These are phyloP conservation scores for Drosophila nigromelanica DNA, from an alignment of 1,140 invertebrate species.

Conservation along the genomic window DNA sequence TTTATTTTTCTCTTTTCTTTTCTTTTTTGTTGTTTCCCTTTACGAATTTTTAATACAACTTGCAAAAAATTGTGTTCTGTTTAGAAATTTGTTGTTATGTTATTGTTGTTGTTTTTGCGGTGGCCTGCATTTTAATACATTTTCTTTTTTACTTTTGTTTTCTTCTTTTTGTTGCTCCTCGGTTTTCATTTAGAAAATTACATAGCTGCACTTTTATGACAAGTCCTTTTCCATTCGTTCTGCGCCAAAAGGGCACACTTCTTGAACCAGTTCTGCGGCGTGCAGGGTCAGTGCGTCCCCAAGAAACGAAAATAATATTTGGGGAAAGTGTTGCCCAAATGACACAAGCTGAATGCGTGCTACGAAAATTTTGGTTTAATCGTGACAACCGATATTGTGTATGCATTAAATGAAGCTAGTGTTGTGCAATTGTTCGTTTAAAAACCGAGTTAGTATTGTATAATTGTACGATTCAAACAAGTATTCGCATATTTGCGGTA, in stretches of 20 bases:
- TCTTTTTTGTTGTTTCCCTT: constrained; percentile 16
- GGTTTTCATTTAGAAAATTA: constrained; percentile 71
- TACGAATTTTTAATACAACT: constrained; percentile 60
- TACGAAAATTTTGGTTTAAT: background rate
- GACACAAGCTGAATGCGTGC: constrained; percentile 1
- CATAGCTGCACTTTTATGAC: constrained; percentile 49
- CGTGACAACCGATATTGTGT: background rate
- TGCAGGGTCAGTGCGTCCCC: background rate
- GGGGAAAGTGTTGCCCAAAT: constrained; percentile 2
- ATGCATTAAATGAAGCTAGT: too few species aligned
- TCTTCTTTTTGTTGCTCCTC: constrained; percentile 6
- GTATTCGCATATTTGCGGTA: too few species aligned
- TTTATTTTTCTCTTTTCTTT: constrained; percentile 12
- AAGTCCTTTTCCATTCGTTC: constrained; percentile 28
- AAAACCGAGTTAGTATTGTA: too few species aligned
- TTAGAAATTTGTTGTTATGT: constrained; percentile 37
- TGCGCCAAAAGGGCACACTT: constrained; percentile 30
- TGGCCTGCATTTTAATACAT: constrained; percentile 48
- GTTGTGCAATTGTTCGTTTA: too few species aligned
- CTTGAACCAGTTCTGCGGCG: constrained; percentile 10
- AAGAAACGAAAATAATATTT: background rate
- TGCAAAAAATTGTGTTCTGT: constrained; percentile 57
- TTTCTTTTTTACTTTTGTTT: constrained; percentile 3
- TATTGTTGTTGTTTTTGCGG: constrained; percentile 31
- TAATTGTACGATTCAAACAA: too few species aligned